A percentile compares a stretch with the other conserved stretches of the same genome.
These are phyloP conservation scores for Andrena bicolor DNA, from an alignment of 2,888 invertebrate species.

Conservation along the genomic window DNA sequence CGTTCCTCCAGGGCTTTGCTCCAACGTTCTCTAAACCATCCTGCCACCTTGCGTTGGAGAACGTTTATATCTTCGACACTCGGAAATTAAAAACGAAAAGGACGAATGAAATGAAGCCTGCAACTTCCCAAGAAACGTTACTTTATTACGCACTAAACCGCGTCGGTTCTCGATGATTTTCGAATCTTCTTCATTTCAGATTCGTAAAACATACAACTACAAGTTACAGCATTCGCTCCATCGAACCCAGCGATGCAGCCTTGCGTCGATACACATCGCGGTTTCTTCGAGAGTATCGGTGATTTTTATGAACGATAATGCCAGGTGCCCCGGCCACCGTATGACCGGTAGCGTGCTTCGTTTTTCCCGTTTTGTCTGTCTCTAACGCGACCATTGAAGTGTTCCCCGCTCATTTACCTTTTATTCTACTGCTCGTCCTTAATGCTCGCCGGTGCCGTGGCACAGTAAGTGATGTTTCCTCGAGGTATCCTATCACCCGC, in stretches of 20 bases:
- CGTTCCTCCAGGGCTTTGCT: background rate
- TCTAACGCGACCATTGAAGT: background rate
- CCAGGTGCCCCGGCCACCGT: background rate
- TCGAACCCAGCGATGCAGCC: no score
- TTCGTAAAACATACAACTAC: no score
- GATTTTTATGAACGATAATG: background rate
- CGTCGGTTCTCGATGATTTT: no score
- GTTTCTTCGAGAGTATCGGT: background rate
- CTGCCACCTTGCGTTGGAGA: slow-evolving; percentile 2
- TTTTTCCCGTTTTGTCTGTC: background rate
- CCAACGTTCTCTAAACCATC: slow-evolving; percentile 13
- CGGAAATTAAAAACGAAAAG: background rate
- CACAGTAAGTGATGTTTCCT: slow-evolving; percentile 13
- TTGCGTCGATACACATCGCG: background rate
- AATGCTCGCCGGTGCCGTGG: slow-evolving; percentile 2
- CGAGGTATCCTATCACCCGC: background rate
- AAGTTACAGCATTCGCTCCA: no score
- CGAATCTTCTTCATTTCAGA: no score
- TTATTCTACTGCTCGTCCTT: background rate
- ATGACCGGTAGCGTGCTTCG: background rate
- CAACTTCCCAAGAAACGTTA: no score
- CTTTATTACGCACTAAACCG: no score
- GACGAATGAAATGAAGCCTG: background rate
- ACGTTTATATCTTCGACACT: slow-evolving; percentile 13
- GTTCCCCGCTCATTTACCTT: background rate